A percentile compares a stretch with the other conserved stretches of the same genome.
phyloP scores from a whole-genome alignment of 2,797 vertebrate genomes.

The Dermochelys coriacea region DNA sequence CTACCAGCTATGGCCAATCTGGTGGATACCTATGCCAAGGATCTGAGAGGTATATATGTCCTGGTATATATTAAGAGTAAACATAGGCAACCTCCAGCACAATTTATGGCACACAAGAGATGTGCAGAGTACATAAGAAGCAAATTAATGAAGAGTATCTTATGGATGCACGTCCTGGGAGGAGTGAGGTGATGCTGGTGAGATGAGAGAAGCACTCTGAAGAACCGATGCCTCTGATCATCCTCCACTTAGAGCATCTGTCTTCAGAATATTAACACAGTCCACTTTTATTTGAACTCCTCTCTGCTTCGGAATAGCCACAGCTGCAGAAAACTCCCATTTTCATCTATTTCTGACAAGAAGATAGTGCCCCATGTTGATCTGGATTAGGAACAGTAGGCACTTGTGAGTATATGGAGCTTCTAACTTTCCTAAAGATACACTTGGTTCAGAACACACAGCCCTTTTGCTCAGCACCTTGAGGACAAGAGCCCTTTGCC shows the following conservation, averaged over 20 bases:
- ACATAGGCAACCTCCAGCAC: not conserved
- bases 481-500: accelerated
- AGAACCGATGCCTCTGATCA: not conserved
- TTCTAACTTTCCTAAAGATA: not conserved
- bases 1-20: conserved; percentile 37
- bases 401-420: accelerated
- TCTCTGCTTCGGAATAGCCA: not conserved
- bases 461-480: not conserved
- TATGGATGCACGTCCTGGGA: conserved; percentile 11
- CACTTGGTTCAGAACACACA: not conserved
- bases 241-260: not conserved
- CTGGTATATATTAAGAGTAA: conserved; percentile 40
- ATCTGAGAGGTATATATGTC: conserved; percentile 21
- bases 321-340: not conserved
- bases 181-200: not conserved
- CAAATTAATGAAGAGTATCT: conserved; percentile 6
- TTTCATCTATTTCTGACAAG: not conserved
- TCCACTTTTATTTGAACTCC: not conserved
- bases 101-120: not conserved
- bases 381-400: not conserved
- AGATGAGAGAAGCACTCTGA: not conserved
- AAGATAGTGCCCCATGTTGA: not conserved
- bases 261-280: not conserved
- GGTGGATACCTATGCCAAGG: conserved; percentile 39
- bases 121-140: not conserved